A percentile compares a stretch with the other conserved stretches of the same genome.
These are phyloP conservation scores for Cordilura impudica DNA, from an alignment of 2,888 invertebrate species.

Conservation along the genomic window DNA sequence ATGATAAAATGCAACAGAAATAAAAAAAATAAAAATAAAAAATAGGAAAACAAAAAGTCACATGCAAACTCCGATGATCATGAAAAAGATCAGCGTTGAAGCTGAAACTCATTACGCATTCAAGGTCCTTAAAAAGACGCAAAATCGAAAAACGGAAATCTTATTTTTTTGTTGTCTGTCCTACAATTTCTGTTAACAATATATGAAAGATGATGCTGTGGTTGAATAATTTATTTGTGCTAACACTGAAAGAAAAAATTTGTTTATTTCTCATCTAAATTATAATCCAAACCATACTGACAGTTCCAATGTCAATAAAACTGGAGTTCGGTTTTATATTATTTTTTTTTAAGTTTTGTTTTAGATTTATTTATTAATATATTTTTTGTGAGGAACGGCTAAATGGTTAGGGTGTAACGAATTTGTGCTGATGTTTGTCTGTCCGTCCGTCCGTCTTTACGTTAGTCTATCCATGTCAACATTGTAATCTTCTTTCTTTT, in stretches of 20 bases:
- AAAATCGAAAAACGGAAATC: constrained; percentile 63
- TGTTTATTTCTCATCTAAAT: no score
- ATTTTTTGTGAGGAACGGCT: no score
- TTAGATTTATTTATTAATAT: no score
- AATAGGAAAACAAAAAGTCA: constrained; percentile 3
- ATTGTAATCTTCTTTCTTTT: no score
- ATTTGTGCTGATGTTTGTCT: no score
- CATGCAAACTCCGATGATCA: constrained; percentile 34
- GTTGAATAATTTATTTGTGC: constrained; percentile 8
- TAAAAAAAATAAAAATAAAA: constrained; percentile 15
- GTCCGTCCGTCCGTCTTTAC: no score
- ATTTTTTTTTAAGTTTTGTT: no score
- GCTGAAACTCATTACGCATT: constrained; percentile 73
- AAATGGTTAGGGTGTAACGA: no score
- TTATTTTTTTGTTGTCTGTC: constrained; percentile 25
- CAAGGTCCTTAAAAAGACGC: constrained; percentile 71
- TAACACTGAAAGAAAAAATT: neutral
- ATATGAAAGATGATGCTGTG: constrained; percentile 39
- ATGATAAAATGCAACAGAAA: constrained; percentile 42
- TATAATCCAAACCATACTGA: no score
- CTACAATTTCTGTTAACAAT: constrained; percentile 16
- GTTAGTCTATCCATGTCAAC: no score
- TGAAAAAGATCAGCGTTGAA: constrained; percentile 55
- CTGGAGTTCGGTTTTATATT: no score
- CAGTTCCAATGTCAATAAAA: no score